Percentiles rank a stretch among this genome's conserved stretches.
These are phyloP conservation scores for Aethes cnicana DNA, from an alignment of 2,888 invertebrate species.

Conservation along the genomic window DNA sequence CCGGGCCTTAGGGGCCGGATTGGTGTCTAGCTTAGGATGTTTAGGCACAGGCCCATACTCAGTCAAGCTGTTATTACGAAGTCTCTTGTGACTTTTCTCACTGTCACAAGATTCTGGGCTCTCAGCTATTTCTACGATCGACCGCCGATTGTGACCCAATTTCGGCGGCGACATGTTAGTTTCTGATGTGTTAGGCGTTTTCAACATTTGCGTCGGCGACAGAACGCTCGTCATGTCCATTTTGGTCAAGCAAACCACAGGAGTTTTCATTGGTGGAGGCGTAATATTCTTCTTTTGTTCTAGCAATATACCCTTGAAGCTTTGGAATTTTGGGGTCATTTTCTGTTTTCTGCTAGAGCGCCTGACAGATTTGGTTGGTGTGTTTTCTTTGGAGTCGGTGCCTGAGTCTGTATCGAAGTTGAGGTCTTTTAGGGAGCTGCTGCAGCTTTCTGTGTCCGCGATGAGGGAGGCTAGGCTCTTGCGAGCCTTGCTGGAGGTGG, in stretches of 20 bases:
- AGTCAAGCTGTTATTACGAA: conserved; percentile 60
- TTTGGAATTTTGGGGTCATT: conserved; percentile 62
- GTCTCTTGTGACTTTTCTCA: conserved; percentile 67
- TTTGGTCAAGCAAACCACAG: conserved; percentile 63
- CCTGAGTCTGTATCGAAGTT: conserved; percentile 76
- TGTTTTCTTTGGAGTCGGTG: conserved; percentile 74
- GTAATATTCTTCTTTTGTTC: conserved; percentile 64
- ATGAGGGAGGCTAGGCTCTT: conserved; percentile 73
- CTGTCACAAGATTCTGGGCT: conserved; percentile 71
- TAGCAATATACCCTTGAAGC: conserved; percentile 67
- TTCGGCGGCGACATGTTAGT: conserved; percentile 68
- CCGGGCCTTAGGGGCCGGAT: conserved; percentile 66
- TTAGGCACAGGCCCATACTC: conserved; percentile 62
- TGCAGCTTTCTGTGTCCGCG: conserved; percentile 77
- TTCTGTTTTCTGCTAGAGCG: conserved; percentile 55
- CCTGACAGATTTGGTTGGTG: conserved; percentile 59
- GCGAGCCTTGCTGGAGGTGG: conserved; percentile 70
- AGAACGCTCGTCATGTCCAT: conserved; percentile 59
- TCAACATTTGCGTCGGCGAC: conserved; percentile 69
- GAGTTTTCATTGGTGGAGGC: conserved; percentile 53
- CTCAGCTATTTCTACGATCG: conserved; percentile 61
- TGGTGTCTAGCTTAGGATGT: conserved; percentile 60
- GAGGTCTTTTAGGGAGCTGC: conserved; percentile 75
- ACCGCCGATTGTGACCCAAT: conserved; percentile 59
- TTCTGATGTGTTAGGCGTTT: conserved; percentile 67